Evolutionary conservation across 2,888 invertebrate genomes (phyloP).

Genomic region (Aporophyla lueneburgensis): DNA sequence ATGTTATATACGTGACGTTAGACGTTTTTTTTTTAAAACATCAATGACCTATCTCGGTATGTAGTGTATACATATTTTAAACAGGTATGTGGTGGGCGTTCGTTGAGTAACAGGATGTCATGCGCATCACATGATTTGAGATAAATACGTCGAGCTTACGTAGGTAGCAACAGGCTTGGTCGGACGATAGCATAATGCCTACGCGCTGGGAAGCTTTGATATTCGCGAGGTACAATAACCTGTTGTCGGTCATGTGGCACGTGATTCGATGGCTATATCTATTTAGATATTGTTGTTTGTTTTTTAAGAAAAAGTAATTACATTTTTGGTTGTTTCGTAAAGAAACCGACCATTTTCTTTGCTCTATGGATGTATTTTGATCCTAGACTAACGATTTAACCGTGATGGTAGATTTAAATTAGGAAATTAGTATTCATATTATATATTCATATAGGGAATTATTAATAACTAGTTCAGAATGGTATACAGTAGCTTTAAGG

Average conservation of each 20-base stretch:
- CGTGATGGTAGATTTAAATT: not conserved
- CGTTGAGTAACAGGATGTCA: slow-evolving; percentile 65
- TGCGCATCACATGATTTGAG: slow-evolving; percentile 65
- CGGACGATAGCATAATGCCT: slow-evolving; percentile 19
- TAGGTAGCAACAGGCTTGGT: slow-evolving; percentile 64
- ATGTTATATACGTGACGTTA: slow-evolving; percentile 22
- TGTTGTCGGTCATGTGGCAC: slow-evolving; percentile 52
- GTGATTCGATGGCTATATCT: not conserved
- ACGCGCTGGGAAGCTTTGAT: slow-evolving; percentile 49
- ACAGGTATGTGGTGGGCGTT: slow-evolving; percentile 49
- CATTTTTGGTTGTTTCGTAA: not conserved
- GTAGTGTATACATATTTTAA: slow-evolving; percentile 19
- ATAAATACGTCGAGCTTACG: slow-evolving; percentile 54
- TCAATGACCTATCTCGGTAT: slow-evolving; percentile 51
- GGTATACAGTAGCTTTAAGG: not conserved
- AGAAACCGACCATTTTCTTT: not conserved
- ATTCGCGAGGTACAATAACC: slow-evolving; percentile 61
- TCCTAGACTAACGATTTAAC: not conserved
- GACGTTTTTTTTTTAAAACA: slow-evolving; percentile 38
- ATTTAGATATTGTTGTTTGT: not conserved
- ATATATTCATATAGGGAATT: too few relatives aligned
- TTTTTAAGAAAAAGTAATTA: not conserved
- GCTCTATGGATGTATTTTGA: not conserved
- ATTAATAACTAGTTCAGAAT: not conserved
- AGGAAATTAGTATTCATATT: not conserved